Percentiles rank a stretch among this genome's conserved stretches.
Evolutionary conservation across 2,888 invertebrate genomes (phyloP).

Genomic region (Caradrina clavipalpis): DNA sequence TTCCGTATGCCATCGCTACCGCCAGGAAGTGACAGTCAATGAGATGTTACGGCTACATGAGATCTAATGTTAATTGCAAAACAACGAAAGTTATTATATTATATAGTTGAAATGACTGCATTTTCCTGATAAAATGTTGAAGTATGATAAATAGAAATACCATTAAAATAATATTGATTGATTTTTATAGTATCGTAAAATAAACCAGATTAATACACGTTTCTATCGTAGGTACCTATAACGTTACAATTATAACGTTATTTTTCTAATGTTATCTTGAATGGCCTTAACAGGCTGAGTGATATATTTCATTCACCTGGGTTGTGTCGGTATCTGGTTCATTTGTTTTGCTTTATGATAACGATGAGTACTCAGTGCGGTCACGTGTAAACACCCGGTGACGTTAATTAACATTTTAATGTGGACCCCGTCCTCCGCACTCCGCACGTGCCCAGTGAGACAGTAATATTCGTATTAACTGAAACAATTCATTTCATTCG

Average conservation of each 20-base stretch:
- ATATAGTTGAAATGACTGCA: too few relatives aligned
- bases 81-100: too few relatives aligned
- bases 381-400: constrained; percentile 27
- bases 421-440: constrained; percentile 9
- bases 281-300: too few relatives aligned
- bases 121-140: too few relatives aligned
- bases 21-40: neutral
- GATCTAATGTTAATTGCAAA: neutral
- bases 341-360: constrained; percentile 31
- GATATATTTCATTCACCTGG: neutral
- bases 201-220: too few relatives aligned
- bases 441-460: constrained; percentile 15
- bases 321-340: neutral
- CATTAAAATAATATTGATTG: too few relatives aligned
- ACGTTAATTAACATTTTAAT: constrained; percentile 46
- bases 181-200: too few relatives aligned
- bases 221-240: too few relatives aligned
- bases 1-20: constrained; percentile 12
- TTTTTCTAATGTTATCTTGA: too few relatives aligned
- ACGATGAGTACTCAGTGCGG: constrained; percentile 1
- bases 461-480: constrained; percentile 38
- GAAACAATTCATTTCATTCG: constrained; percentile 39
- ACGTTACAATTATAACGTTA: too few relatives aligned
- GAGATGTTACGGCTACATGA: constrained; percentile 2
- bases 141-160: too few relatives aligned